Evolutionary conservation across 2,113 vertebrate species (phyloP), one percentile per base, ranked within the genome.

Genomic region (Meleagris gallopavo): DNA sequence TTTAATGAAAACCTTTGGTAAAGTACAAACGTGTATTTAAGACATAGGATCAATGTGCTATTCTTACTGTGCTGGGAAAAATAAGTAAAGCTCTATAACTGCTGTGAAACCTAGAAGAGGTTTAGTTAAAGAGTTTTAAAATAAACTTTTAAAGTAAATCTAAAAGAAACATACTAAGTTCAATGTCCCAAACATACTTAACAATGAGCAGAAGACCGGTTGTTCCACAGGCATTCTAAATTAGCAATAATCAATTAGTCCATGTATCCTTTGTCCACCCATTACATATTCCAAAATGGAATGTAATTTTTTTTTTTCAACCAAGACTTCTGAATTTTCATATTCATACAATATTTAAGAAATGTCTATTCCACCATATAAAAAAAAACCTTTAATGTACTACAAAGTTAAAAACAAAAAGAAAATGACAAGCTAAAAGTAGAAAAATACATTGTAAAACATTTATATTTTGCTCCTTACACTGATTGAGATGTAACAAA

Each of bases 291-390:
- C 76, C 81, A 81, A 83, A 93, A 70, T 1, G 50, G 92, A 94
- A 96, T 69, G 73, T 52, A n/a, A 40, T 40, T n/a, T 34, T 32
- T 32, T 34, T 77, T 79, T 76, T 86, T 93, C 62, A 89, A 89
- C 72, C 88, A 79, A 86, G 72, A 93, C 81, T 89, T 71, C 86
- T 88, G 78, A 80, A 71, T 84, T 54, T 88, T 78, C 65, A 77
- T 86, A 60, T 48, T 72, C 75, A 82, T 89, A 93, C 81, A 92
- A n/a, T 83, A 90, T 58, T 95, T 92, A 94, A 93, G 94, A 93
- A 90, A 94, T 93, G 92, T 96, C 97, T 97, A 97, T 97, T 98
- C 82, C 95, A 95, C 95, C 95, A 96, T 97, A 97, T 97, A 97
- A 97, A 97, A 61, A 61, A 74, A 97, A 61, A 91, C 70, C 94